A percentile compares a stretch with the other conserved stretches of the same genome.
Evolutionary conservation across 2,888 invertebrate species (phyloP).

Genomic region (Melipona beecheii): DNA sequence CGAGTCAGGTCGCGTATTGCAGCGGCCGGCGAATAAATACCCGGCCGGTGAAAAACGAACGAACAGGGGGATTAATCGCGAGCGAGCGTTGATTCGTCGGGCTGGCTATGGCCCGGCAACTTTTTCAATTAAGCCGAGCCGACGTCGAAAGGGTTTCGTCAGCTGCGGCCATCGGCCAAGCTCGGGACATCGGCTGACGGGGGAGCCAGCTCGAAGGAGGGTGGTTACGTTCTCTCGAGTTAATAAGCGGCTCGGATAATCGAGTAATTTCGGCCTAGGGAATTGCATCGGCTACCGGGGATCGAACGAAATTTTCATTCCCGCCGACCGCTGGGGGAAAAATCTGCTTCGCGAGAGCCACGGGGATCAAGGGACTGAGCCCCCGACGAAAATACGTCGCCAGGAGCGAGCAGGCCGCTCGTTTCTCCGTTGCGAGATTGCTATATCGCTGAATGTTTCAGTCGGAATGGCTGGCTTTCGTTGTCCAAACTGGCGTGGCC

Average conservation of each 20-base stretch:
- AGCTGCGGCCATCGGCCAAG: neutral
- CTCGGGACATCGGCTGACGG: neutral
- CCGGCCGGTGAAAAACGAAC: constrained; percentile 12
- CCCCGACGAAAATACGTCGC: constrained; percentile 1
- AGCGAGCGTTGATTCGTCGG: constrained; percentile 31
- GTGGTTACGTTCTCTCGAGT: constrained; percentile 42
- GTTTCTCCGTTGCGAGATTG: neutral
- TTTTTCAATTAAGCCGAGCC: constrained; percentile 53
- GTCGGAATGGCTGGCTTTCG: neutral
- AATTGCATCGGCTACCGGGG: constrained; percentile 42
- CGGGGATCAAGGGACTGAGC: constrained; percentile 11
- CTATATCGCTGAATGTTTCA: constrained; percentile 1
- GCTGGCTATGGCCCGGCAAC: constrained; percentile 26
- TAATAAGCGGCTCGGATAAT: constrained; percentile 57
- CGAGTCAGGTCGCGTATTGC: constrained; percentile 1
- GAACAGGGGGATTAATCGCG: constrained; percentile 33
- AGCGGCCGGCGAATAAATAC: constrained; percentile 27
- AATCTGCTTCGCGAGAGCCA: constrained; percentile 25
- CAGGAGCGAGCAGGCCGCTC: neutral
- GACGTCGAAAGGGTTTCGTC: constrained; percentile 9
- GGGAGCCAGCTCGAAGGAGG: too few species aligned
- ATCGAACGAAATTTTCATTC: constrained; percentile 45
- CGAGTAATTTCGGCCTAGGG: constrained; percentile 55
- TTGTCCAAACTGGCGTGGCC: neutral
- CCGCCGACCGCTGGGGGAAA: neutral